Conservation (phyloP, 1,140 invertebrate species). For the Lethrus apterus region DNA sequence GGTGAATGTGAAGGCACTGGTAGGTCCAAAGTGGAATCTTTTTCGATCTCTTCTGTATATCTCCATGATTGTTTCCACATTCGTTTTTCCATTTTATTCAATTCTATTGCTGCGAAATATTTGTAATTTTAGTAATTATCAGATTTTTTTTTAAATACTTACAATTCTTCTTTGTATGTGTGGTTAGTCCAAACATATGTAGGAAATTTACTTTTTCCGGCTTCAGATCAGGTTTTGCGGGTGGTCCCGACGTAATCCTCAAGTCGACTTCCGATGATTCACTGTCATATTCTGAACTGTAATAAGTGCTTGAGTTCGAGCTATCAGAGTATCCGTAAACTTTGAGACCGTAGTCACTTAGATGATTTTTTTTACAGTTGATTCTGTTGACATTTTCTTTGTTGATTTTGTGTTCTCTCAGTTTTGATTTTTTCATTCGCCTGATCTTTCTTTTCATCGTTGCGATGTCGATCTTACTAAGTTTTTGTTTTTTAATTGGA, state of each 20-base stretch:
- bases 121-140: not conserved
- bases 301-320: constrained; percentile 23
- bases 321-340: constrained; percentile 27
- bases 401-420: constrained; percentile 12
- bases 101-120: constrained; percentile 27
- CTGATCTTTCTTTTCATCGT: constrained; percentile 23
- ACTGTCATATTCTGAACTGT: constrained; percentile 28
- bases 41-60: constrained; percentile 16
- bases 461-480: constrained; percentile 37
- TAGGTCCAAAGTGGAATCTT: constrained; percentile 27
- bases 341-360: constrained; percentile 22
- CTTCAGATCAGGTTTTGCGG: constrained; percentile 21
- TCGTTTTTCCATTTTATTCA: constrained; percentile 32
- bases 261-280: constrained; percentile 29
- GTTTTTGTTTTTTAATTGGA: constrained; percentile 25
- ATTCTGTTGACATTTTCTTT: constrained; percentile 11
- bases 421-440: constrained; percentile 15
- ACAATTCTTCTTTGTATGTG: constrained; percentile 34
- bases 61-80: constrained; percentile 30
- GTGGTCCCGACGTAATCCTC: constrained; percentile 31
- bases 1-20: constrained; percentile 35
- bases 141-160: constrained; percentile 26
- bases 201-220: constrained; percentile 33
- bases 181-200: constrained; percentile 31
- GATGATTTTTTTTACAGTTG: constrained; percentile 14